phyloP scores from a whole-genome alignment of 2,797 vertebrate species.

The Leptodactylus fallax region DNA sequence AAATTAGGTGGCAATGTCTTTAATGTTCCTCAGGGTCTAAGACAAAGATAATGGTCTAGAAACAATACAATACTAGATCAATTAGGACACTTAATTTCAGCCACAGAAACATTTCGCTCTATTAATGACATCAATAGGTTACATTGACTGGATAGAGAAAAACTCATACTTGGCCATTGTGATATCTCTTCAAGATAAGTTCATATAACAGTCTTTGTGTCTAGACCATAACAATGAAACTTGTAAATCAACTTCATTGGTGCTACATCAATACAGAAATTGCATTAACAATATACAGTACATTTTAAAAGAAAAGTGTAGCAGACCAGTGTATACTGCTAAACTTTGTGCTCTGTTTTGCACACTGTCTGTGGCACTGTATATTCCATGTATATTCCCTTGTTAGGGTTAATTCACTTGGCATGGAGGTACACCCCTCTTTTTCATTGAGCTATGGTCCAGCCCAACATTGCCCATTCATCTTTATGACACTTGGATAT shows the following conservation, averaged over 20 bases:
- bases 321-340: too few species aligned
- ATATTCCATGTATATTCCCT: too few species aligned
- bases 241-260: neutral
- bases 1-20: neutral
- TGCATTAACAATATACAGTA: neutral
- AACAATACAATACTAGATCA: conserved; percentile 37
- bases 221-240: neutral
- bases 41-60: conserved; percentile 7
- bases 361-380: too few species aligned
- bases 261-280: neutral
- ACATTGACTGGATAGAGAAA: conserved; percentile 15
- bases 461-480: too few species aligned
- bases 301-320: neutral
- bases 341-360: too few species aligned
- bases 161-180: neutral
- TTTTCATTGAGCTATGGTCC: too few species aligned
- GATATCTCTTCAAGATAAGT: neutral
- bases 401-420: too few species aligned
- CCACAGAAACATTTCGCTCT: conserved; percentile 1
- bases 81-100: conserved; percentile 29
- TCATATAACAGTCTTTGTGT: neutral
- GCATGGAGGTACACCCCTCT: too few species aligned
- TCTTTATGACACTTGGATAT: too few species aligned
- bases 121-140: conserved; percentile 20
- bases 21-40: neutral